Conservation (phyloP, 2,888 invertebrate genomes). For the Cantharis flavilabris region DNA sequence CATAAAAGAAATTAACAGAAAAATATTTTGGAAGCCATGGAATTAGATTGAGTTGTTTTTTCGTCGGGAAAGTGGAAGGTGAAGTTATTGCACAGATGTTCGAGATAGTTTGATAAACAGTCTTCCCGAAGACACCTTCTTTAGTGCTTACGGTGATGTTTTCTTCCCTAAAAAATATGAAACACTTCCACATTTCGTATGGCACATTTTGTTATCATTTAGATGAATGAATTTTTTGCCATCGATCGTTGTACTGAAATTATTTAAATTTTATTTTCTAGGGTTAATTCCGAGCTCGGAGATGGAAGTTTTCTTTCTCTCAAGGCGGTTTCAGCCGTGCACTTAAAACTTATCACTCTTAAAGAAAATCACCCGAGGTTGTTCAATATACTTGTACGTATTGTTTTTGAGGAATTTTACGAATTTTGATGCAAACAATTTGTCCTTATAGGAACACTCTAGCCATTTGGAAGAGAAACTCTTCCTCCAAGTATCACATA, state of each 20-base stretch:
- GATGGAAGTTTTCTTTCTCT: not conserved
- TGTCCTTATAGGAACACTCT: not conserved
- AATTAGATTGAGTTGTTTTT: not conserved
- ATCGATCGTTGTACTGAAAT: not conserved
- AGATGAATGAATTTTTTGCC: not conserved
- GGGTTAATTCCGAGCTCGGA: not conserved
- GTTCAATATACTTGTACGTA: not conserved
- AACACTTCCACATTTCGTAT: not conserved
- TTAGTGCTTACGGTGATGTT: not conserved
- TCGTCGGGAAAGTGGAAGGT: not conserved
- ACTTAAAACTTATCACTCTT: not conserved
- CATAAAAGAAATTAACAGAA: not conserved
- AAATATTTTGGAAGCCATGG: not conserved
- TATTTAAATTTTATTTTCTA: not conserved
- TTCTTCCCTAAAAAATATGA: not conserved
- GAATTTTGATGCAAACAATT: not conserved
- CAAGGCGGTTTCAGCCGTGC: not conserved
- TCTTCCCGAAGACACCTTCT: not conserved
- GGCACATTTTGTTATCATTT: not conserved
- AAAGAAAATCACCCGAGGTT: not conserved
- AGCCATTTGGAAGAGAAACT: not conserved
- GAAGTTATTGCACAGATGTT: not conserved
- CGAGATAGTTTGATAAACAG: not conserved
- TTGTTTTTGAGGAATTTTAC: not conserved
- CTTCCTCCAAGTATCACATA: not conserved